Evolutionary conservation across 2,888 invertebrate genomes (phyloP).

Genomic region (Meteorus cinctellus): DNA sequence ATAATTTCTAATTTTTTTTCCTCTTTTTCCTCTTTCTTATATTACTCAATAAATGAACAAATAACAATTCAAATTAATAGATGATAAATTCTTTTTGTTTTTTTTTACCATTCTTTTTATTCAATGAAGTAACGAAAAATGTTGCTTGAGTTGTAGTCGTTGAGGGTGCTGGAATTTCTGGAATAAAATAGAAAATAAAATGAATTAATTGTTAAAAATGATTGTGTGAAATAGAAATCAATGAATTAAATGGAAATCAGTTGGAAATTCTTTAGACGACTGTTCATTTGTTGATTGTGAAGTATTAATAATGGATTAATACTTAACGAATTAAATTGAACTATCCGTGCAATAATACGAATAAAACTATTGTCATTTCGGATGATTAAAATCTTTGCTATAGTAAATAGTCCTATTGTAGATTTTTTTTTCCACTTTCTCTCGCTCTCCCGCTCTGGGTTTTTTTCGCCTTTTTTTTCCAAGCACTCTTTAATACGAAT

Average conservation of each 20-base stretch:
- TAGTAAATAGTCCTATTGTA: not conserved
- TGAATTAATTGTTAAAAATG: not conserved
- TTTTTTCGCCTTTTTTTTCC: not conserved
- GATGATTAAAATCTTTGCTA: slow-evolving; percentile 14
- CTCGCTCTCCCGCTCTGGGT: too few relatives aligned
- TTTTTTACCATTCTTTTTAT: slow-evolving; percentile 80
- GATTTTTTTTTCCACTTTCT: not conserved
- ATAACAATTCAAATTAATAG: not conserved
- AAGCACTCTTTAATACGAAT: slow-evolving; percentile 5
- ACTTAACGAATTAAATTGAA: not conserved
- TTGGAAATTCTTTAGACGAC: not conserved
- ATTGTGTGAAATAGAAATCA: too few relatives aligned
- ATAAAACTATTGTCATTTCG: slow-evolving; percentile 7
- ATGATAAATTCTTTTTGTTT: not conserved
- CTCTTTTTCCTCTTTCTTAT: not conserved
- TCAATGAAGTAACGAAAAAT: slow-evolving; percentile 77
- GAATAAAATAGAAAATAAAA: slow-evolving; percentile 39
- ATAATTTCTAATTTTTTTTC: too few relatives aligned
- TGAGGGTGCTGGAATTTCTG: slow-evolving; percentile 91
- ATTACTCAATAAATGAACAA: not conserved
- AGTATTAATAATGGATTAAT: not conserved
- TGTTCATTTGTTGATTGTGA: not conserved
- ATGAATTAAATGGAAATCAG: too few relatives aligned
- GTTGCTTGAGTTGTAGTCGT: slow-evolving; percentile 81
- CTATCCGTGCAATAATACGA: slow-evolving; percentile 2